These are phyloP conservation scores for Falco cherrug DNA, from an alignment of 2,797 vertebrate genomes.

Conservation along the genomic window DNA sequence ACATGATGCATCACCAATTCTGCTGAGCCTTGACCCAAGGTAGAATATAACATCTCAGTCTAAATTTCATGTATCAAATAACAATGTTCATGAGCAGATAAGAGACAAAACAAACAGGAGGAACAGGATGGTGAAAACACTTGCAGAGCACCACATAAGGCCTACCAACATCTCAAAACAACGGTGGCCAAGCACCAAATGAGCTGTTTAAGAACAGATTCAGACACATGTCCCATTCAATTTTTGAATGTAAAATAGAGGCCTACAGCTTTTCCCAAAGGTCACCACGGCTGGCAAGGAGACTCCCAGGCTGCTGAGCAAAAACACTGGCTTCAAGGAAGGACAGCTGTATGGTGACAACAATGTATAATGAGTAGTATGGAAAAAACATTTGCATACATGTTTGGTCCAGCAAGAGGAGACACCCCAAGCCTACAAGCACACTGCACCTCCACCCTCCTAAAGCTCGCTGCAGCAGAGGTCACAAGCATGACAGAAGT, in stretches of 20 bases:
- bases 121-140: background rate
- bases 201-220: constrained; percentile 15
- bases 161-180: background rate
- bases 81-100: background rate
- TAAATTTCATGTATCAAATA: background rate
- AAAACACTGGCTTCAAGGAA: background rate
- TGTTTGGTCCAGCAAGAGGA: background rate
- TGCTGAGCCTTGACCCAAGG: background rate
- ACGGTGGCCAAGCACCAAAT: background rate
- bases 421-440: background rate
- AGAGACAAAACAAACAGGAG: background rate
- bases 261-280: background rate
- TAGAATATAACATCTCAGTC: background rate
- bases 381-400: background rate
- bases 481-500: background rate
- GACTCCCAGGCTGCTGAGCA: background rate
- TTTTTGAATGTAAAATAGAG: constrained; percentile 1
- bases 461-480: background rate
- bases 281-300: background rate
- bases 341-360: background rate
- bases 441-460: background rate
- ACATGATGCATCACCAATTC: background rate
- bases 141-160: accelerated
- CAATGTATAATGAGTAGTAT: background rate
- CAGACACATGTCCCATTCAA: background rate